Base-by-base conservation (phyloP, 2,797 vertebrate genomes). In the Heteromormyrus szaboi region DNA sequence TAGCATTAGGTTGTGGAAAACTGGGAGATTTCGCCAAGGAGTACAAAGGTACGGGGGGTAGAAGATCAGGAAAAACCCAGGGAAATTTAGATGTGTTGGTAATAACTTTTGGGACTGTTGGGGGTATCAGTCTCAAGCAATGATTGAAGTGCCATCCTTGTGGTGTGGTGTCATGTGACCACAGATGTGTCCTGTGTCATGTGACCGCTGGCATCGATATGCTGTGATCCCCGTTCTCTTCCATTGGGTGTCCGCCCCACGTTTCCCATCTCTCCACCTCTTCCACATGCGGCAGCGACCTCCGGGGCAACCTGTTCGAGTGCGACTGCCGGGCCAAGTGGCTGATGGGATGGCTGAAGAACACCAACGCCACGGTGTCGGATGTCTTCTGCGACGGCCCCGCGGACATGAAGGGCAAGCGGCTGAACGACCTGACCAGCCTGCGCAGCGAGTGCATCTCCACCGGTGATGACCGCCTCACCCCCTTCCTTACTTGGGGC, bases 271-370 rank as follows among this genome's bases (percentile, higher is more conserved):
- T 79, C 19, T 7, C 87, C 81, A 4, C 2, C n/a, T 79, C 37
- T 17, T 29, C 17, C 22, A 29, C 41, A 0, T 37, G 17, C 4
- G 84, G 22, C 93, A 99, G 99, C 92, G 99, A 99, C 94, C 96
- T 99, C 94, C 96, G 99, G 93, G 98, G 98, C 89, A 99, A 99
- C 95, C 95, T 94, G 88, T 98, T 99, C 93, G 97, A 98, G 93
- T 99, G 99, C 94, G 97, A 96, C 92, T 99, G 99, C 94, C 97
- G 98, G 94, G 97, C 97, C 93, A 98, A 99, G 95, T 99, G 99
- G 99, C 92, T 99, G 94, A 98, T 99, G 95, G 94, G 94, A 87
- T 99, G 98, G 99, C 93, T 99, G 95, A 99, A 97, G 95, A 98
- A 96, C 96, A 99, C 98, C 86, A 99, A 99, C 90, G 98, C 98